Base-by-base conservation (phyloP, 2,888 invertebrate genomes). In the Eupithecia abbreviata region DNA sequence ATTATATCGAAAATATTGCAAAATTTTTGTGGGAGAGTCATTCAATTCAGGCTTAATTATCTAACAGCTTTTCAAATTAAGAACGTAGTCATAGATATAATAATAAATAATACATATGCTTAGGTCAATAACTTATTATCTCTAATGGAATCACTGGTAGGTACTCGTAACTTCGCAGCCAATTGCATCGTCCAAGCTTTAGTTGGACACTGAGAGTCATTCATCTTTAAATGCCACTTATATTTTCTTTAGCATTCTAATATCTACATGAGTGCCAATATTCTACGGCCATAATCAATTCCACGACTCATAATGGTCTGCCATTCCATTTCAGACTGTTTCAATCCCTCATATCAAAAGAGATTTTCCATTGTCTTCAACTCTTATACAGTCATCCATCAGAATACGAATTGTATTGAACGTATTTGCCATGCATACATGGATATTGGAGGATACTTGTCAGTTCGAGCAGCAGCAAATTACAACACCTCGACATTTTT, bases 151-250 rank as follows among this genome's bases (percentile, higher is more conserved):
- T 45, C 58, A 72, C 69, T 58, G 45, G n/a, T 72, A 75, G n/a
- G 7, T 72, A 75, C 72, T 73, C 70, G 47, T 55, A 72, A 55
- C 51, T 68, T 51, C 13, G 62, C 62, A 7, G 71, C n/a, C 65
- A 72, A 74, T 72, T 74, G 74, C 71, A 72, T 69, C 74, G 72
- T 72, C 55, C 45, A 74, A 51, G 51, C 51, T 47, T 42, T 70
- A 72, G 66, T 72, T 75, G 65, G 69, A 15, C 42, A 70, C 47
- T 74, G 49, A 72, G 69, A 71, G 41, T 58, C 49, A 67, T 77
- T 77, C 7, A 71, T 67, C 73, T 58, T 70, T 72, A 13, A 74
- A 72, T 77, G 47, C 49, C 72, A 77, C 72, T 71, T 70, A 70
- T 73, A 45, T 55, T 72, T 70, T 77, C 65, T 68, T 68, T 47